phyloP scores from a whole-genome alignment of 1,140 invertebrate genomes.

The Conopomorpha cramerella region DNA sequence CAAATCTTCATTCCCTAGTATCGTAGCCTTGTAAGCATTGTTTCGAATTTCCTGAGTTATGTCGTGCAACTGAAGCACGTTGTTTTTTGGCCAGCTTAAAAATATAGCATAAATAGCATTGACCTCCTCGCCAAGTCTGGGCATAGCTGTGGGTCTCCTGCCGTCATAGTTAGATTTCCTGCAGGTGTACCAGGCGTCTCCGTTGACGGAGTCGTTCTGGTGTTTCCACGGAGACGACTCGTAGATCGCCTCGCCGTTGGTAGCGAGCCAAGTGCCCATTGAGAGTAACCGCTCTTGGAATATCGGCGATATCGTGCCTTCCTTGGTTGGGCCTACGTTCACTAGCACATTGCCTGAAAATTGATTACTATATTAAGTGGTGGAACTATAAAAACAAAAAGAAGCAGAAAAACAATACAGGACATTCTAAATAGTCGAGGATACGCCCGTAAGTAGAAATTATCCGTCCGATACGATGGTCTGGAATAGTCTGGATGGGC shows the following conservation, averaged over 20 bases:
- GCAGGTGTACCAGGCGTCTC: slow-evolving; percentile 77
- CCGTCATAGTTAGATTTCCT: slow-evolving; percentile 29
- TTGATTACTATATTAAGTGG: too few species aligned
- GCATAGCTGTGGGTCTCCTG: slow-evolving; percentile 14
- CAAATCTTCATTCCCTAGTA: slow-evolving; percentile 43
- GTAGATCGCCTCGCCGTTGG: slow-evolving; percentile 92
- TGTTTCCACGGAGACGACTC: slow-evolving; percentile 73
- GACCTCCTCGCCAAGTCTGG: slow-evolving; percentile 15
- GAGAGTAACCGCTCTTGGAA: slow-evolving; percentile 84
- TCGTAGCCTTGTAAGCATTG: slow-evolving; percentile 24
- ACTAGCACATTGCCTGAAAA: slow-evolving; percentile 81
- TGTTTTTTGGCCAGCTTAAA: slow-evolving; percentile 68
- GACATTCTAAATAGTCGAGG: too few species aligned
- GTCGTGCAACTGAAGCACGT: slow-evolving; percentile 55
- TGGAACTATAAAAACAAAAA: too few species aligned
- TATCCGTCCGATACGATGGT: too few species aligned
- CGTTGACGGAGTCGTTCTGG: slow-evolving; percentile 83
- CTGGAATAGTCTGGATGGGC: too few species aligned
- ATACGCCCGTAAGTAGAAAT: too few species aligned
- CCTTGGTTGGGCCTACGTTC: slow-evolving; percentile 90
- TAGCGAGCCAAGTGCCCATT: slow-evolving; percentile 76
- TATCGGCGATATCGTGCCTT: slow-evolving; percentile 86
- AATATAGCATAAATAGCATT: slow-evolving; percentile 66
- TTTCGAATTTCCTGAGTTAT: slow-evolving; percentile 27
- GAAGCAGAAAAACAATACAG: too few species aligned